These are phyloP conservation scores for Pogona vitticeps DNA, from an alignment of 2,113 vertebrate genomes.

Conservation along the genomic window DNA sequence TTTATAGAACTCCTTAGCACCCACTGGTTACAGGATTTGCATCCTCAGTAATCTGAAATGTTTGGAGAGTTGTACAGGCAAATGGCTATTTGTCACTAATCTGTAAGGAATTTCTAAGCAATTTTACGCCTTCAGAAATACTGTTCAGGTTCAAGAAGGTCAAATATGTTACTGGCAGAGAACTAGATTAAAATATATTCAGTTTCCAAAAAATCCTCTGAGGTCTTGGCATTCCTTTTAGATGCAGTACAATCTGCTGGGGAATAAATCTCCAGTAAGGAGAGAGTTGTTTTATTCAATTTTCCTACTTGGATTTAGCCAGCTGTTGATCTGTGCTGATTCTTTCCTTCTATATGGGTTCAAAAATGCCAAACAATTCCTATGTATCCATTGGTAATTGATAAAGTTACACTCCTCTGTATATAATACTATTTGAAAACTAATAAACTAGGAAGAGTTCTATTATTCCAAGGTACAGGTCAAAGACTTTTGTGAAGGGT, in stretches of 20 bases:
- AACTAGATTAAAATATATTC: constrained; percentile 14
- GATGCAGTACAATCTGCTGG: background rate
- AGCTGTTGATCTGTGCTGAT: background rate
- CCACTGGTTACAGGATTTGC: background rate
- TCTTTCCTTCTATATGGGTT: background rate
- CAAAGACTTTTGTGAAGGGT: too few relatives aligned
- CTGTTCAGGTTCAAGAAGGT: constrained; percentile 6
- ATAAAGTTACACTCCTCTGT: too few relatives aligned
- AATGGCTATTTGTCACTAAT: constrained; percentile 15
- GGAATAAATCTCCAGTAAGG: background rate
- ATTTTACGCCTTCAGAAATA: background rate
- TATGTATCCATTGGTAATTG: background rate
- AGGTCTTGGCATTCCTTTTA: constrained; percentile 10
- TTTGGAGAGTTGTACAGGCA: background rate
- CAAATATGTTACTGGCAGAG: constrained; percentile 13
- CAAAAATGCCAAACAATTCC: background rate
- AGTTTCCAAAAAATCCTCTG: constrained; percentile 5
- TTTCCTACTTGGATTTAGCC: background rate
- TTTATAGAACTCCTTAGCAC: background rate
- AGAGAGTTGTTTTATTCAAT: background rate
- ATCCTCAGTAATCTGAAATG: background rate
- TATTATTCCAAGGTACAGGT: too few relatives aligned
- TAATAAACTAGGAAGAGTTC: too few relatives aligned
- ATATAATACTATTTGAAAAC: too few relatives aligned
- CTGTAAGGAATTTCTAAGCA: constrained; percentile 4